Percentiles rank a stretch among this genome's conserved stretches.
Conservation (phyloP, 2,113 vertebrate genomes). For the Alethe castanea region DNA sequence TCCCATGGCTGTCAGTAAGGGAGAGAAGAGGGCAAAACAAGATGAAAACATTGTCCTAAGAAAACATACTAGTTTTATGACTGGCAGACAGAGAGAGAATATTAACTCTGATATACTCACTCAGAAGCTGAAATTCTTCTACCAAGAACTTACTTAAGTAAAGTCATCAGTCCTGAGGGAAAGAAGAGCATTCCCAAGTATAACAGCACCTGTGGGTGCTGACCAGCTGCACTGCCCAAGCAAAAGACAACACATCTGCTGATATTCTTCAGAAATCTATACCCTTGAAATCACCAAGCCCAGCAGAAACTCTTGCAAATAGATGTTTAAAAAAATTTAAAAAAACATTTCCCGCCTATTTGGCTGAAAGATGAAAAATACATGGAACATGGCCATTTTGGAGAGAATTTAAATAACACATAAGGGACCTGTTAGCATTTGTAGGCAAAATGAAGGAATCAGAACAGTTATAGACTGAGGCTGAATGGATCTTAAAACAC, state of each 20-base stretch:
- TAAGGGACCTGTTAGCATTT: background rate
- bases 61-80: background rate
- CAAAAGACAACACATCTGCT: background rate
- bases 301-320: background rate
- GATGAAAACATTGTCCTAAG: background rate
- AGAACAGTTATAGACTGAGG: background rate
- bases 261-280: background rate
- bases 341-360: background rate
- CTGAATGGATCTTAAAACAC: slow-evolving; percentile 2
- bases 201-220: background rate
- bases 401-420: background rate
- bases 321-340: background rate
- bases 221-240: background rate
- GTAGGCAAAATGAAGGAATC: background rate
- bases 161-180: background rate
- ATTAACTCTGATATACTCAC: background rate
- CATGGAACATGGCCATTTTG: background rate
- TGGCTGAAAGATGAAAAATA: background rate
- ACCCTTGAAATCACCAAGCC: background rate
- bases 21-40: background rate
- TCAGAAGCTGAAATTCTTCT: background rate
- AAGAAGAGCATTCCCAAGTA: background rate
- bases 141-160: background rate
- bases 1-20: background rate
- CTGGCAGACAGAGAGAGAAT: background rate